Conservation (phyloP, 1,140 invertebrate genomes). For the Temnothorax curvispinosus region DNA sequence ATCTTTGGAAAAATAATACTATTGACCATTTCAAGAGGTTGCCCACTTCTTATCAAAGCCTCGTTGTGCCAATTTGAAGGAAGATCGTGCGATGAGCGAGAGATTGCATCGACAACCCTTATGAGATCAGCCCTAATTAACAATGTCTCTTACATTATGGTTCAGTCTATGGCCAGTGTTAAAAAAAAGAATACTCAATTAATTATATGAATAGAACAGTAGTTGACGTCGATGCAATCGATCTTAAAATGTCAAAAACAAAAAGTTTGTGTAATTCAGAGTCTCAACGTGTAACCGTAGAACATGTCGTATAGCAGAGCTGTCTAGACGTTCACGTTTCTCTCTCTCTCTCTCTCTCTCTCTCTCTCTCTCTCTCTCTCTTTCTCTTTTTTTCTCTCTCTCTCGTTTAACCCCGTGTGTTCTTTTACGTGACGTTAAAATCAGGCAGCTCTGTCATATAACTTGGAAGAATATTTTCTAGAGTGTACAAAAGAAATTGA, state of each 20-base stretch:
- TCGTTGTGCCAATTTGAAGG: conserved; percentile 31
- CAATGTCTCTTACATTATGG: not conserved
- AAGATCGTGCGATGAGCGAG: conserved; percentile 9
- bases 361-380: conserved; percentile 33
- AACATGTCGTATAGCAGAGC: conserved; percentile 17
- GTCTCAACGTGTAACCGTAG: conserved; percentile 24
- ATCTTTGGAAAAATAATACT: not conserved
- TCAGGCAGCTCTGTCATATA: conserved; percentile 34
- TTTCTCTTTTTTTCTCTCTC: conserved; percentile 32
- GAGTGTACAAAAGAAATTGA: conserved; percentile 18
- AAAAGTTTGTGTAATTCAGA: not conserved
- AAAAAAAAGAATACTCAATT: conserved; percentile 1
- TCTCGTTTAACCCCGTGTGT: conserved; percentile 4
- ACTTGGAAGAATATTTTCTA: conserved; percentile 52
- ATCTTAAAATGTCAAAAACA: not conserved
- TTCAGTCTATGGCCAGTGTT: not conserved
- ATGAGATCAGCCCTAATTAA: conserved; percentile 9
- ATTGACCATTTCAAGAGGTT: not conserved
- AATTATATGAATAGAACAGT: not conserved
- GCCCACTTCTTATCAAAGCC: not conserved
- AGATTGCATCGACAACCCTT: conserved; percentile 30
- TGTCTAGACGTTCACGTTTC: conserved; percentile 13
- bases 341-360: conserved; percentile 34
- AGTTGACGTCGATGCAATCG: not conserved
- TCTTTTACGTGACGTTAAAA: not conserved